Evolutionary conservation across 1,140 invertebrate species (phyloP), one percentile per base, ranked within the genome.

Genomic region (Brevipalpus yothersi): DNA sequence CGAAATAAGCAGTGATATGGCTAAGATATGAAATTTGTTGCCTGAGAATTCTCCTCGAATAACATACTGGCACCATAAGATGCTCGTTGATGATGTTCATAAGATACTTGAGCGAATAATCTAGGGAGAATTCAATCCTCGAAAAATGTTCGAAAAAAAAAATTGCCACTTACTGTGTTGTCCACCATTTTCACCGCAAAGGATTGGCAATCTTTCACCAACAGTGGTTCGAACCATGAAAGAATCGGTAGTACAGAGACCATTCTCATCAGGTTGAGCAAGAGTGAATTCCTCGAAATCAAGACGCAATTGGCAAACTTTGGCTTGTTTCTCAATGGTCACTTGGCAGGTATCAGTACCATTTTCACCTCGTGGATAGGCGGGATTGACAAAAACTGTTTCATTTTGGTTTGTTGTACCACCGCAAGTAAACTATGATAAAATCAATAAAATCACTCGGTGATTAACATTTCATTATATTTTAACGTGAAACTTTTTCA

Each of bases 141-240:
- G 9, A 15, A 19, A 15, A 31, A 55, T 55, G 21, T 55, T 55
- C 21, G 21, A 19, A n/a, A 55, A 17, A 23, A 43, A 17, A 43
- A 42, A 57, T 23, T 19, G 15, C 12, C 60, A 75, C 79, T 80
- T 73, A 88, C 85, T 84, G 67, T 86, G 84, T 69, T 86, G 82
- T 10, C 82, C 83, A 0, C 76, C 75, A 71, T 86, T 85, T 66
- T 83, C 79, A 10, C 85, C 85, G 69, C 85, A 89, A 58, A 88
- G 76, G 21, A 72, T 69, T 0, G 82, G 81, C 2, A 83, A 77
- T 0, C 77, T 77, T 68, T 78, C 83, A 1, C 82, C 82, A 10
- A 74, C 71, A 45, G 64, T 67, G 1, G 78, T 79, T 8, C 82
- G 77, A 19, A 86, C 74, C 8, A 76, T 76, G 49, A 87, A 68